These are phyloP conservation scores for Trichopria drosophilae DNA, from an alignment of 2,888 invertebrate species.

Conservation along the genomic window DNA sequence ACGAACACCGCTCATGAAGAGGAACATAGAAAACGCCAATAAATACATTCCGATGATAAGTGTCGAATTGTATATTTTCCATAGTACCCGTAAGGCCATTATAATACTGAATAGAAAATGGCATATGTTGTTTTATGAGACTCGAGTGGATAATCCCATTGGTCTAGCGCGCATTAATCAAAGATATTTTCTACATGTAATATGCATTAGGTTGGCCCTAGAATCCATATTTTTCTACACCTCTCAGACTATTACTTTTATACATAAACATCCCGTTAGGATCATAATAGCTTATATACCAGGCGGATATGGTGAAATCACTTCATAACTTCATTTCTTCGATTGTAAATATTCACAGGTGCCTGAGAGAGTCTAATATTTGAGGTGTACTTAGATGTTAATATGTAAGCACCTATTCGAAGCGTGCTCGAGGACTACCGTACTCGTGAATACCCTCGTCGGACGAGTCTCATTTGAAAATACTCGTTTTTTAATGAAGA, in stretches of 20 bases:
- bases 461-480: too few relatives aligned
- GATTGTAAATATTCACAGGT: conserved; percentile 57
- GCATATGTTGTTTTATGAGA: too few relatives aligned
- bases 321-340: conserved; percentile 38
- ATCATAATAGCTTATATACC: conserved; percentile 7
- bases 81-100: conserved; percentile 7
- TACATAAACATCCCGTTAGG: conserved; percentile 22
- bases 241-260: conserved; percentile 37
- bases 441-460: conserved; percentile 11
- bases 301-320: conserved; percentile 13
- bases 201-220: conserved; percentile 33
- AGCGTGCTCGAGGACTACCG: conserved; percentile 5
- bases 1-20: too few relatives aligned
- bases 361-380: conserved; percentile 46
- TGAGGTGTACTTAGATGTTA: conserved; percentile 22
- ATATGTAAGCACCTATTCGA: conserved; percentile 12
- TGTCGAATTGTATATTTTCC: conserved; percentile 13
- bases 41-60: conserved; percentile 11
- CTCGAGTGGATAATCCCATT: conserved; percentile 6
- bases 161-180: conserved; percentile 36
- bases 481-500: too few relatives aligned
- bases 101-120: neutral
- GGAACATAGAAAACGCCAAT: too few relatives aligned
- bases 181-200: conserved; percentile 35
- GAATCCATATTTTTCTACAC: conserved; percentile 42